Evolutionary conservation across 2,797 vertebrate species (phyloP), one percentile per base, ranked within the genome.

Genomic region (Sebastes itinus): DNA sequence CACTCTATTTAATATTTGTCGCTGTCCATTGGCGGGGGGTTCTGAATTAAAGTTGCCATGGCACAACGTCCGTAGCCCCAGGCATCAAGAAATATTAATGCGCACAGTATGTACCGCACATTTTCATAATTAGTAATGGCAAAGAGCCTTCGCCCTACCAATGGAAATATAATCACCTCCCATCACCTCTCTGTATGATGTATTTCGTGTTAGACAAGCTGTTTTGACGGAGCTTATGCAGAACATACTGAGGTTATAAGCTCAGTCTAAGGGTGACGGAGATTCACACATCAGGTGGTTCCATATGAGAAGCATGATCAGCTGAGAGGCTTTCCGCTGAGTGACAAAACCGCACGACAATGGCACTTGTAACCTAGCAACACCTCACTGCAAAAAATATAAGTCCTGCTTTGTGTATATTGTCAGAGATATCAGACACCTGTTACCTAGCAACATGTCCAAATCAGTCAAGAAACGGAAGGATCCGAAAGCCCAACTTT

Each of bases 351-450:
- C 64, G 64, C 27, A 54, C 11, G n/a, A 82, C 79, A 84, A 75
- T 72, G 25, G 38, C 66, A 70, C 42, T 10, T 58, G 90, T 92
- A 90, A 77, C 87, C 87, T 87, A 88, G 88, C 88, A 92, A 91
- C 84, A 61, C 72, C 76, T 82, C 42, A 1, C 71, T 72, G 64
- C 62, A 82, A 73, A 88, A 88, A 72, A 75, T 63, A 54, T 56
- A 78, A 7, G 63, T 79, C 46, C 74, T 73, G 52, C 79, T 84
- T 84, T 77, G 68, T 68, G 64, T 73, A 80, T 72, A 56, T 58
- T 80, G 70, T 86, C 63, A 60, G 49, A 42, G 35, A 78, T 63
- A 78, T 83, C 30, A 84, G 72, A 83, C 54, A 80, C 12, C 54
- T 7, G 67, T 78, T 78, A 46, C 78, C 70, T 81, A 87, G 84